A percentile compares a stretch with the other conserved stretches of the same genome.
Conservation (phyloP, 2,888 invertebrate species). For the Lamproptera curius region DNA sequence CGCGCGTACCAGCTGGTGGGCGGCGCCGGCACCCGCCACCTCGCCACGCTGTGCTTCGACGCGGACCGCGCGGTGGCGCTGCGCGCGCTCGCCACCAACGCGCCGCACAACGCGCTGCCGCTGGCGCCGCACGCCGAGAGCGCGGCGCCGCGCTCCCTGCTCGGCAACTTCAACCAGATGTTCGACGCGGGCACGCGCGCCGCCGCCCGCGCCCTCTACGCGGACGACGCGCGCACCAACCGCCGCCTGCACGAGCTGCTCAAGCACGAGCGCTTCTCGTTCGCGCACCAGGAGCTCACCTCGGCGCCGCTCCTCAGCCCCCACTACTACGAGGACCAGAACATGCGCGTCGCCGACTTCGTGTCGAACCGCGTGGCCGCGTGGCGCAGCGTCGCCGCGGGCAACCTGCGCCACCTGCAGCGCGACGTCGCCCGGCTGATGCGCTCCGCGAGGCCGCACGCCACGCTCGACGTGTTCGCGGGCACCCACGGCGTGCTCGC, state of each 20-base stretch:
- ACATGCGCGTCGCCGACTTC: slow-evolving; percentile 54
- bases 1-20: slow-evolving; percentile 53
- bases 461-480: slow-evolving; percentile 39
- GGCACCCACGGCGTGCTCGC: slow-evolving; percentile 37
- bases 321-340: slow-evolving; percentile 57
- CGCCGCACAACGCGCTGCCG: slow-evolving; percentile 35
- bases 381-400: slow-evolving; percentile 57
- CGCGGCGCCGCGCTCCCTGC: slow-evolving; percentile 50
- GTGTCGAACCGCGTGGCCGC: slow-evolving; percentile 53
- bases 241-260: slow-evolving; percentile 53
- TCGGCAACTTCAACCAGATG: slow-evolving; percentile 71
- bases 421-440: slow-evolving; percentile 45
- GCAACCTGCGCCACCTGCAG: slow-evolving; percentile 56
- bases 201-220: slow-evolving; percentile 58
- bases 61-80: slow-evolving; percentile 45
- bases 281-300: slow-evolving; percentile 54
- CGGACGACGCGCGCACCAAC: slow-evolving; percentile 50
- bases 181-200: slow-evolving; percentile 56
- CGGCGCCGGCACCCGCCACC: slow-evolving; percentile 38
- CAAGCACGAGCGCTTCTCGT: slow-evolving; percentile 43
- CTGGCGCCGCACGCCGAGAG: slow-evolving; percentile 44
- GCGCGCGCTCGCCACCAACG: slow-evolving; percentile 36
- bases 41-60: slow-evolving; percentile 62
- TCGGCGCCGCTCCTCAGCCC: slow-evolving; percentile 44
- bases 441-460: slow-evolving; percentile 27